These are phyloP conservation scores for Sesamia inferens DNA, from an alignment of 2,888 invertebrate species.

Conservation along the genomic window DNA sequence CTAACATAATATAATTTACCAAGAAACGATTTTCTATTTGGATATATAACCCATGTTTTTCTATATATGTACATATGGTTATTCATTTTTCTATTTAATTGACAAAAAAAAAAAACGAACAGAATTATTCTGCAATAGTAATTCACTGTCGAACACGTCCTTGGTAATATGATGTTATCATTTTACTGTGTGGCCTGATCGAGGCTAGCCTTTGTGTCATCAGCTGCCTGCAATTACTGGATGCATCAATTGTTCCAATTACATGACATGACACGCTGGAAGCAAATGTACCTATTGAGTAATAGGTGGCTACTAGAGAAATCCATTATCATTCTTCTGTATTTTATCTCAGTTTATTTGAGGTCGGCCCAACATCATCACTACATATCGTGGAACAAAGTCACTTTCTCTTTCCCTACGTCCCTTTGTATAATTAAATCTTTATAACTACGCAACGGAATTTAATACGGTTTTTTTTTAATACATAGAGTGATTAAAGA, in stretches of 20 bases:
- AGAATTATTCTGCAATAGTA: conserved; percentile 47
- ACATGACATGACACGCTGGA: conserved; percentile 14
- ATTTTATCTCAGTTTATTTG: not conserved
- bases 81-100: conserved; percentile 23
- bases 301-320: not conserved
- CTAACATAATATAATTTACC: not conserved
- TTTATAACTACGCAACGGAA: too few relatives aligned
- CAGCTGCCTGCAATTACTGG: conserved; percentile 73
- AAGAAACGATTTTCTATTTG: not conserved
- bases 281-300: conserved; percentile 11
- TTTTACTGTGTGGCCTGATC: conserved; percentile 70
- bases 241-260: conserved; percentile 60
- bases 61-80: not conserved
- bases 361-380: not conserved
- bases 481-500: too few relatives aligned
- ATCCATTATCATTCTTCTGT: not conserved
- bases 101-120: conserved; percentile 26
- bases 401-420: too few relatives aligned
- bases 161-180: conserved; percentile 73
- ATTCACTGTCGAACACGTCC: conserved; percentile 62
- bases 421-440: too few relatives aligned
- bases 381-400: too few relatives aligned
- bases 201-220: conserved; percentile 76
- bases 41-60: conserved; percentile 8
- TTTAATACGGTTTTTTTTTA: too few relatives aligned